Percentiles rank a stretch among this genome's conserved stretches.
Evolutionary conservation across 2,797 vertebrate species (phyloP).

Genomic region (Novumbra hubbsi): DNA sequence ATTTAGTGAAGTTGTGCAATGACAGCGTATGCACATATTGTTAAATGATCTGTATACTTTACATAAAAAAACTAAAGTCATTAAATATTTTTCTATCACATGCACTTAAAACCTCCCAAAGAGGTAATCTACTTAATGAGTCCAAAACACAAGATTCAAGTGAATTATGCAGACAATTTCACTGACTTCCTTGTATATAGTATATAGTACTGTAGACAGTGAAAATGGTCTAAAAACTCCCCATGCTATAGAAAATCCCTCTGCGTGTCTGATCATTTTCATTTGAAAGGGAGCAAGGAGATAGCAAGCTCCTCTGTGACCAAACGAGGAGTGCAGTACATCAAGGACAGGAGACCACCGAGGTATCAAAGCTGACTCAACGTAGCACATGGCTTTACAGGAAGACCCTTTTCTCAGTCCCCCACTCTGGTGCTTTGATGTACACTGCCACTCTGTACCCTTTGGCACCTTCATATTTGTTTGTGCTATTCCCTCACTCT

Average conservation of each 20-base stretch:
- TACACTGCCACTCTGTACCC: conserved; percentile 14
- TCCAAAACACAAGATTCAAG: neutral
- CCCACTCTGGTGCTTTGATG: conserved; percentile 46
- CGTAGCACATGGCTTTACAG: conserved; percentile 28
- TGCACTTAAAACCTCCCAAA: neutral
- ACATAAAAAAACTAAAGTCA: neutral
- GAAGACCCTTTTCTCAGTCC: conserved; percentile 20
- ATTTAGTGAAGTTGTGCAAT: conserved; percentile 14
- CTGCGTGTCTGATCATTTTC: conserved; percentile 7
- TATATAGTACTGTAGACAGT: no score
- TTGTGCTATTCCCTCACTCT: conserved; percentile 12
- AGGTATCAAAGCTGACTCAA: conserved; percentile 36
- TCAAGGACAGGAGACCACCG: conserved; percentile 20
- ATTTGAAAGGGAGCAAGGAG: conserved; percentile 21
- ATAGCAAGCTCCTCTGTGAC: conserved; percentile 10
- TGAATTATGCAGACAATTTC: neutral
- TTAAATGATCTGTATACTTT: neutral
- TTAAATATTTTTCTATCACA: neutral
- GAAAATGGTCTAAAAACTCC: neutral
- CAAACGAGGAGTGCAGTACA: conserved; percentile 19
- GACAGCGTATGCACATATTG: neutral
- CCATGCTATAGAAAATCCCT: neutral
- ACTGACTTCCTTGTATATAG: no score
- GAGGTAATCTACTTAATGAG: neutral
- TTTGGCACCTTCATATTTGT: conserved; percentile 16